A percentile compares a stretch with the other conserved stretches of the same genome.
These are phyloP conservation scores for Octodonta nipae DNA, from an alignment of 2,888 invertebrate genomes.

Conservation along the genomic window DNA sequence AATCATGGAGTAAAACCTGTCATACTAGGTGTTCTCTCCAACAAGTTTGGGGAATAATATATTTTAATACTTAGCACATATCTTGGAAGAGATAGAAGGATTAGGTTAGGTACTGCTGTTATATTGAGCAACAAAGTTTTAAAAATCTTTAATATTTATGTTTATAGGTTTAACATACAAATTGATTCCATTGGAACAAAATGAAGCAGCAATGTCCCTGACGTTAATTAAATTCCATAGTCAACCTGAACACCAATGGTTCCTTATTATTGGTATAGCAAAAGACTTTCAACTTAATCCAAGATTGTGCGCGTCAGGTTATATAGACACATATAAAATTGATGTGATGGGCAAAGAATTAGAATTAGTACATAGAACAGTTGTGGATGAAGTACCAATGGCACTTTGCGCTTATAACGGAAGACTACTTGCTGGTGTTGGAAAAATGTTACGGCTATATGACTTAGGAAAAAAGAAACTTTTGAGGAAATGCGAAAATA, in stretches of 20 bases:
- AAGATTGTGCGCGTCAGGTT: slow-evolving; percentile 66
- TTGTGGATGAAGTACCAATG: slow-evolving; percentile 66
- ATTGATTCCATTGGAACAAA: slow-evolving; percentile 76
- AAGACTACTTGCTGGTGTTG: slow-evolving; percentile 80
- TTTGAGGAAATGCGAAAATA: slow-evolving; percentile 94
- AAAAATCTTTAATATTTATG: background rate
- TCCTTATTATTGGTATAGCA: slow-evolving; percentile 63
- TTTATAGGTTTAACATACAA: slow-evolving; percentile 51
- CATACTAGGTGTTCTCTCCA: too few relatives aligned
- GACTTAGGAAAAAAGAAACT: slow-evolving; percentile 95
- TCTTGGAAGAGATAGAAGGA: too few relatives aligned
- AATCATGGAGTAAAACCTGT: too few relatives aligned
- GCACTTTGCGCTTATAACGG: slow-evolving; percentile 88
- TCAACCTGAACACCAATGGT: slow-evolving; percentile 34
- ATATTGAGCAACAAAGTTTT: background rate
- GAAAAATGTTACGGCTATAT: slow-evolving; percentile 80
- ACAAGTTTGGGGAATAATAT: too few relatives aligned
- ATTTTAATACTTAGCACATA: too few relatives aligned
- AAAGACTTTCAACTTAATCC: slow-evolving; percentile 81
- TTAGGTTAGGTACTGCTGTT: too few relatives aligned
- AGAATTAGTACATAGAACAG: slow-evolving; percentile 87
- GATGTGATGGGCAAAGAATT: slow-evolving; percentile 68
- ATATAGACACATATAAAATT: slow-evolving; percentile 68
- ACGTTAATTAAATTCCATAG: slow-evolving; percentile 44
- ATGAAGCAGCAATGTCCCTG: slow-evolving; percentile 87